A percentile compares a stretch with the other conserved stretches of the same genome.
Evolutionary conservation across 1,140 invertebrate species (phyloP).

Genomic region (Neodiprion pinetum): DNA sequence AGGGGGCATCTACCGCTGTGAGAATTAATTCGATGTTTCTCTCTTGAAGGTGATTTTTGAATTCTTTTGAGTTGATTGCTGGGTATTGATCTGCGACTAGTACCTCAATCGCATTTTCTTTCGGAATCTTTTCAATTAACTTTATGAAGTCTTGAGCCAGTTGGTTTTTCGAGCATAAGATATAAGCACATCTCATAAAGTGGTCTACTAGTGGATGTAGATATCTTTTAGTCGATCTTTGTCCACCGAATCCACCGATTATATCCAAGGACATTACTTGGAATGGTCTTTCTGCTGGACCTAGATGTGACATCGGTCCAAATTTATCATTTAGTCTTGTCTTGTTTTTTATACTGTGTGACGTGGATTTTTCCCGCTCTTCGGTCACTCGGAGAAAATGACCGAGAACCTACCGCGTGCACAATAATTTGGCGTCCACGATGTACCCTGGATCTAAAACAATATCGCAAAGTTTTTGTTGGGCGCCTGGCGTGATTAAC

Average conservation of each 20-base stretch:
- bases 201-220: slow-evolving; percentile 13
- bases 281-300: slow-evolving; percentile 44
- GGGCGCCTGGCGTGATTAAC: no score
- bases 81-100: slow-evolving; percentile 7
- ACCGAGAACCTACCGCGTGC: no score
- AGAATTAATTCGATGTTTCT: no score
- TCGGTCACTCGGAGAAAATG: no score
- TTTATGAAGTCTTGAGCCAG: slow-evolving; percentile 6
- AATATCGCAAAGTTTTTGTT: no score
- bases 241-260: slow-evolving; percentile 43
- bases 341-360: slow-evolving; percentile 49
- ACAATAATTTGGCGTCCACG: no score
- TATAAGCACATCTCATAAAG: slow-evolving; percentile 14
- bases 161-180: slow-evolving; percentile 17
- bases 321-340: slow-evolving; percentile 41
- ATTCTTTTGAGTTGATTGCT: not conserved
- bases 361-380: slow-evolving; percentile 3
- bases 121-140: slow-evolving; percentile 17
- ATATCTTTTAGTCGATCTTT: slow-evolving; percentile 32
- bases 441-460: no score
- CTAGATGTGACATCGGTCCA: slow-evolving; percentile 46
- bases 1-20: no score
- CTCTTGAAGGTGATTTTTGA: no score
- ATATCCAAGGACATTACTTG: slow-evolving; percentile 48
- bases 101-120: slow-evolving; percentile 16